Evolutionary conservation across 1,140 invertebrate genomes (phyloP).

Genomic region (Brachionus rotundiformis): DNA sequence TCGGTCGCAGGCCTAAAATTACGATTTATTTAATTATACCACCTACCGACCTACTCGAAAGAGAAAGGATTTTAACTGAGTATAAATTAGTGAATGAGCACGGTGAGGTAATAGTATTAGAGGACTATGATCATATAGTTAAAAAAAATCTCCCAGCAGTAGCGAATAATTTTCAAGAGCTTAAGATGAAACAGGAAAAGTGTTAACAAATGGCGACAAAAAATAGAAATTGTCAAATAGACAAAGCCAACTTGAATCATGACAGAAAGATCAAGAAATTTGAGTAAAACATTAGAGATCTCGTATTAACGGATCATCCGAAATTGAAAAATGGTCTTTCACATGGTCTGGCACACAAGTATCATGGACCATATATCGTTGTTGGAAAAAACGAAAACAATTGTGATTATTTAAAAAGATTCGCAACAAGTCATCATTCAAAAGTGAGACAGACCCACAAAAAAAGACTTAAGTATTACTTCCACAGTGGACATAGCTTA

Average conservation of each 20-base stretch:
- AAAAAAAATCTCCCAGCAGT: background rate
- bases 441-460: background rate
- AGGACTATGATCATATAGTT: background rate
- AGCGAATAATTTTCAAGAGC: background rate
- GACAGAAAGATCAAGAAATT: background rate
- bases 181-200: background rate
- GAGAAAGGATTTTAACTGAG: background rate
- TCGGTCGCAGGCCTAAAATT: too few relatives aligned
- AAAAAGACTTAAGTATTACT: background rate
- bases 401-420: background rate
- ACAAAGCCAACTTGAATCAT: background rate
- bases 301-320: too few relatives aligned
- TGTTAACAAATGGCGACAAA: background rate
- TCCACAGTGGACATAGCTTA: background rate
- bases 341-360: background rate
- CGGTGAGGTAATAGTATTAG: background rate
- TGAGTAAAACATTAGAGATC: too few relatives aligned
- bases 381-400: background rate
- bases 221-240: background rate
- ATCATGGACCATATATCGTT: background rate
- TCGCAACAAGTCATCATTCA: background rate
- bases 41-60: too few relatives aligned
- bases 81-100: background rate
- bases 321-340: background rate
- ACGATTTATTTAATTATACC: too few relatives aligned